These are phyloP conservation scores for Sesia bembeciformis DNA, from an alignment of 2,888 invertebrate species.

Conservation along the genomic window DNA sequence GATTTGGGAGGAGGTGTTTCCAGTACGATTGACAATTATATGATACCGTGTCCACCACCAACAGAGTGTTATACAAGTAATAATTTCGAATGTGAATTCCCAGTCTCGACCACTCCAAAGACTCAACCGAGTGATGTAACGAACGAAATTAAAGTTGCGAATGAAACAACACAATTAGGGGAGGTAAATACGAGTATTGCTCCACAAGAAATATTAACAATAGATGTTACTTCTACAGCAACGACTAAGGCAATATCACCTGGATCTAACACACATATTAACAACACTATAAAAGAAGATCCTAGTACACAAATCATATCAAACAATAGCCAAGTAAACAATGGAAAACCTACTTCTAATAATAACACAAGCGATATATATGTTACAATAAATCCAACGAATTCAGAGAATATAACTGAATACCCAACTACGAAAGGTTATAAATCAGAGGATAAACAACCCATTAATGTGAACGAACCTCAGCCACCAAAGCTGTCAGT, in stretches of 20 bases:
- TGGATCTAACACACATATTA: too few species aligned
- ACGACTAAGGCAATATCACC: neutral
- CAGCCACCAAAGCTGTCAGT: too few species aligned
- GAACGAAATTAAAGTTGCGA: slow-evolving; percentile 6
- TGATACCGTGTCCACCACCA: slow-evolving; percentile 47
- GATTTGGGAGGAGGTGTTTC: slow-evolving; percentile 55
- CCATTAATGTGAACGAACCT: too few species aligned
- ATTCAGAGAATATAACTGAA: too few species aligned
- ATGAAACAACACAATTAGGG: neutral
- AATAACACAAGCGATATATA: too few species aligned
- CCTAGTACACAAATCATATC: too few species aligned
- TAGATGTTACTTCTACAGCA: neutral
- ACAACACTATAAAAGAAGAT: too few species aligned
- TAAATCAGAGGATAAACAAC: too few species aligned
- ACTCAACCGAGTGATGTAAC: slow-evolving; percentile 14
- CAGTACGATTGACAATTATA: slow-evolving; percentile 47
- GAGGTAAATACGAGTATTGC: neutral
- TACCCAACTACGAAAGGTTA: too few species aligned
- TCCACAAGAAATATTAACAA: slow-evolving; percentile 1
- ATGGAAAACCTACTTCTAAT: too few species aligned
- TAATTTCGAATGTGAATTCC: slow-evolving; percentile 54
- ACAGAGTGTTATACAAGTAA: slow-evolving; percentile 45
- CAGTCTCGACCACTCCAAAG: slow-evolving; percentile 16
- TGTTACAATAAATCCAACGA: too few species aligned
- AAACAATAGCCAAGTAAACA: too few species aligned